A percentile compares a stretch with the other conserved stretches of the same genome.
Evolutionary conservation across 2,888 invertebrate genomes (phyloP).

Genomic region (Penaeus monodon): DNA sequence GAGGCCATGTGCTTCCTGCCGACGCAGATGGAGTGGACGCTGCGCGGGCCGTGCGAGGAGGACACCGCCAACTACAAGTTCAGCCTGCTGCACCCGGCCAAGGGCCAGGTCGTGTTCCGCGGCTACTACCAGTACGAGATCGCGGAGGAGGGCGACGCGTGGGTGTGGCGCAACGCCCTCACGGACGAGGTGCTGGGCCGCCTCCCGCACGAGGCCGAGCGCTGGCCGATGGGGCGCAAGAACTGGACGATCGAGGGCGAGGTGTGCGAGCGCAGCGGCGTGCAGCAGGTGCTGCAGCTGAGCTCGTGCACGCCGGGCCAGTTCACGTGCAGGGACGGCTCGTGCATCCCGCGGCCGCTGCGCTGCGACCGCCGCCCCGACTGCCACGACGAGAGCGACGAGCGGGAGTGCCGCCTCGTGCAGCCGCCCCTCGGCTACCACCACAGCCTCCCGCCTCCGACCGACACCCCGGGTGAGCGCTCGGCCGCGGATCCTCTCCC

Average conservation of each 20-base stretch:
- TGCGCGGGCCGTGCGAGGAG: slow-evolving; percentile 49
- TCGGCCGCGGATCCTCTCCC: not conserved
- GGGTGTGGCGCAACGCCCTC: slow-evolving; percentile 41
- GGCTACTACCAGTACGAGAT: slow-evolving; percentile 56
- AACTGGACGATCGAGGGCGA: slow-evolving; percentile 47
- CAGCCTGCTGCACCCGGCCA: slow-evolving; percentile 35
- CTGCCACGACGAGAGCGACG: slow-evolving; percentile 48
- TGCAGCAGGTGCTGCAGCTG: slow-evolving; percentile 36
- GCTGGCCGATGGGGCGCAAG: slow-evolving; percentile 47
- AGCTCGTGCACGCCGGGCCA: slow-evolving; percentile 33
- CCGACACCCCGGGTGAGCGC: slow-evolving; percentile 14
- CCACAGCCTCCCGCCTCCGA: slow-evolving; percentile 51
- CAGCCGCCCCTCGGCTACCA: slow-evolving; percentile 40
- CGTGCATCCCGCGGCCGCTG: slow-evolving; percentile 35
- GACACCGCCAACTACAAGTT: slow-evolving; percentile 55
- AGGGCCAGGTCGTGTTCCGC: slow-evolving; percentile 29
- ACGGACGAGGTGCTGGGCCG: slow-evolving; percentile 29
- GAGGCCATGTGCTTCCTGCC: slow-evolving; percentile 36
- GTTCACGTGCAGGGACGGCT: slow-evolving; percentile 48
- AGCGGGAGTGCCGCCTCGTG: slow-evolving; percentile 43
- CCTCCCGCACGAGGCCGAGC: slow-evolving; percentile 14
- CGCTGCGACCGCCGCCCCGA: slow-evolving; percentile 49
- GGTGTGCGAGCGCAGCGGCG: slow-evolving; percentile 38
- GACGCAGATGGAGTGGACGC: slow-evolving; percentile 42
- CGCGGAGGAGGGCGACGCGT: slow-evolving; percentile 15